These are phyloP conservation scores for Phodopus roborovskii DNA, from an alignment of 2,113 vertebrate species.

Conservation along the genomic window DNA sequence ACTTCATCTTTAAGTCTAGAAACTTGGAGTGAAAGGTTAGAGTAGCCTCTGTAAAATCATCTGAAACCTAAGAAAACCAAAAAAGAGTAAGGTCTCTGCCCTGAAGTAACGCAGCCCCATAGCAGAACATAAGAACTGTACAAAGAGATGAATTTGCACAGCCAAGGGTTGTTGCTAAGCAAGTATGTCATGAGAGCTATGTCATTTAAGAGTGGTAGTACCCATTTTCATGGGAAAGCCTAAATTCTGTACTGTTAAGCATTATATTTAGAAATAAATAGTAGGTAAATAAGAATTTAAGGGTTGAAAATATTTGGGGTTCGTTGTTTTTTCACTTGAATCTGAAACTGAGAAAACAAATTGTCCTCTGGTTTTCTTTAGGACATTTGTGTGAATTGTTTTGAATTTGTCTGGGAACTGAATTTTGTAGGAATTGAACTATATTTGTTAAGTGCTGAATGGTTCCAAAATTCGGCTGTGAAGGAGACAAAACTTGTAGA, in stretches of 20 bases:
- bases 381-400: conserved; percentile 53
- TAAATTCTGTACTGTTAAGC: background rate
- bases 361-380: conserved; percentile 10
- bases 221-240: background rate
- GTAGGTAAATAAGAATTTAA: background rate
- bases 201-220: background rate
- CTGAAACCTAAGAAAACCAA: background rate
- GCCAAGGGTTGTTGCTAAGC: background rate
- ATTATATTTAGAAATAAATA: background rate
- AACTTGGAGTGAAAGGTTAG: background rate
- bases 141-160: conserved; percentile 21
- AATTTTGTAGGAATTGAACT: background rate
- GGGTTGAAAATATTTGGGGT: background rate
- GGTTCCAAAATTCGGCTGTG: background rate
- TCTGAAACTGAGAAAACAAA: conserved; percentile 36
- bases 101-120: conserved; percentile 23
- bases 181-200: conserved; percentile 36
- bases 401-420: background rate
- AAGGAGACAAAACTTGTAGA: background rate
- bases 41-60: conserved; percentile 30
- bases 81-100: conserved; percentile 19
- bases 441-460: background rate
- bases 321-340: conserved; percentile 1
- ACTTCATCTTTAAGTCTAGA: background rate
- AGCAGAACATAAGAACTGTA: conserved; percentile 13